Evolutionary conservation across 2,888 invertebrate species (phyloP).

Genomic region (Callyntrura sp.): DNA sequence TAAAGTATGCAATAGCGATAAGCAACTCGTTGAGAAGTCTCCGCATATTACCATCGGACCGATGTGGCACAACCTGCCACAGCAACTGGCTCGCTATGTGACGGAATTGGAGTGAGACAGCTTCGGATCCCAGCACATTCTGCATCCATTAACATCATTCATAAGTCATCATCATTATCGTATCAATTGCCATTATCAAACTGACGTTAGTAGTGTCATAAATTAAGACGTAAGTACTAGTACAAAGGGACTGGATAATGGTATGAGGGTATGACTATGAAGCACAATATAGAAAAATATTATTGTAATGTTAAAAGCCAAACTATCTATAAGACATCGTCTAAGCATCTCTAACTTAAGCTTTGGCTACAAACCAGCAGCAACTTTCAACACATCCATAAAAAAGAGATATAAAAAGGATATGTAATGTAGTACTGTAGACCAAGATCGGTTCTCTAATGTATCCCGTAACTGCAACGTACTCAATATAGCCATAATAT

Average conservation of each 20-base stretch:
- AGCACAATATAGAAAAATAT: no score
- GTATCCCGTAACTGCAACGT: no score
- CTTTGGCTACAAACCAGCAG: no score
- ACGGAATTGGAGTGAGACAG: constrained; percentile 94
- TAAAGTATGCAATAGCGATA: constrained; percentile 93
- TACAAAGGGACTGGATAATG: not conserved
- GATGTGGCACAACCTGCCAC: constrained; percentile 88
- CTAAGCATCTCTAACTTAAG: no score
- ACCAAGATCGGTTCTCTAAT: no score
- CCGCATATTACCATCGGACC: constrained; percentile 83
- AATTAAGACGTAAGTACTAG: constrained; percentile 31
- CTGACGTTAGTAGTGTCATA: constrained; percentile 50
- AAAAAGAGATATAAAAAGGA: no score
- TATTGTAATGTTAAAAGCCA: no score
- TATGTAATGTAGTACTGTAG: no score
- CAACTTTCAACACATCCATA: no score
- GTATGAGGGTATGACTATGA: no score
- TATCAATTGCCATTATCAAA: constrained; percentile 73
- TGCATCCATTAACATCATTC: constrained; percentile 78
- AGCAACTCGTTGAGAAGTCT: constrained; percentile 92
- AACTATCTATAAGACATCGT: no score
- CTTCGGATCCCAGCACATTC: constrained; percentile 90
- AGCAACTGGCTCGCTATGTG: constrained; percentile 94
- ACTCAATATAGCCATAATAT: no score
- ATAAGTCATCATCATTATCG: constrained; percentile 77